Evolutionary conservation across 1,140 invertebrate genomes (phyloP), one percentile per base, ranked within the genome.

Genomic region (Arctopsyche grandis): DNA sequence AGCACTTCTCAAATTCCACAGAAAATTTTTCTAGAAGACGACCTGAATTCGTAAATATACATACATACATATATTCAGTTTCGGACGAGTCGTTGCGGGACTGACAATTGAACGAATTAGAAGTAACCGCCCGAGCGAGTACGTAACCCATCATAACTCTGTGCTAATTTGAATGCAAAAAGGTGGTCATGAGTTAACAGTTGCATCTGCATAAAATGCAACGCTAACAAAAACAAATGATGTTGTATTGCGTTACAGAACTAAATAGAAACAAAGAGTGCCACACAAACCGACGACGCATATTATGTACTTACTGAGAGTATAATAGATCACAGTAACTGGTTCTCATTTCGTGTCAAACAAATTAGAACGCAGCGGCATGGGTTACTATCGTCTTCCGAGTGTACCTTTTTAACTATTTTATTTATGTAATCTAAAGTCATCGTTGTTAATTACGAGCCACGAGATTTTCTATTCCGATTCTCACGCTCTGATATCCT

Each of bases 151-250:
- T 60, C 56, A 60, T 60, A 60, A 60, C 56, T 60, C 1, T 21
- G 56, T 19, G 56, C 56, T 60, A 60, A 60, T 60, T 60, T 21
- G 56, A 60, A 60, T 60, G 56, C 56, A 60, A 60, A 60, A 60
- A 16, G 56, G 16, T 5, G 29, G 29, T 38, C 29, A 38, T 38
- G 29, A 38, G 29, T n/a, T n/a, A n/a, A 9, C 44, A 14, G 52
- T 21, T 60, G 56, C 56, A 60, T 60, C 56, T 52, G 7, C 29
- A 38, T 38, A 38, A 38, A 1, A 7, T 7, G 29, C 29, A 38
- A 38, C 29, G 29, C 29, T 38, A 38, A 38, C 29, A 38, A 38
- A 38, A 38, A 38, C 29, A 38, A 38, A 38, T 4, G 1, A 38
- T 38, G 29, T 38, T 38, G 29, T 38, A 38, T 38, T 38, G 29